Evolutionary conservation across 2,888 invertebrate genomes (phyloP).

Genomic region (Cancer borealis): DNA sequence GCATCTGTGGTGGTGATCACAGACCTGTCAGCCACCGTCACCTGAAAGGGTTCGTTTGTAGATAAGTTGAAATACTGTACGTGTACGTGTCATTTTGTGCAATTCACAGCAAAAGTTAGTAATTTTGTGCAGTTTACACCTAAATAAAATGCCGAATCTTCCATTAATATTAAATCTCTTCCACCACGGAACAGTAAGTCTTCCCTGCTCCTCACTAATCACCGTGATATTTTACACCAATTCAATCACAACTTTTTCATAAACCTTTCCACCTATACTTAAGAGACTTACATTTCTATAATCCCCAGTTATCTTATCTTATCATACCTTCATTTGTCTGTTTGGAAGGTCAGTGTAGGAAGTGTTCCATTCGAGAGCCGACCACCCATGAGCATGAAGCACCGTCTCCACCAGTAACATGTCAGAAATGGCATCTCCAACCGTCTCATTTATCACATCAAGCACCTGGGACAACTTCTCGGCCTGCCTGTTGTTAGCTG

Average conservation of each 20-base stretch:
- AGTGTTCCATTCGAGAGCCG: constrained; percentile 88
- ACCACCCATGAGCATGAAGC: constrained; percentile 90
- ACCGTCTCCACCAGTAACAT: constrained; percentile 95
- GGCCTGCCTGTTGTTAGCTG: constrained; percentile 82
- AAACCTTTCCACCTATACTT: too few species aligned
- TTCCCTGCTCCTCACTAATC: too few species aligned
- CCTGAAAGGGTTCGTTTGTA: constrained; percentile 79
- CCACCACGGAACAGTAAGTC: not conserved
- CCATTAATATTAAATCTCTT: not conserved
- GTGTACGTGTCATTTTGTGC: not conserved
- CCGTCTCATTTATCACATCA: constrained; percentile 94
- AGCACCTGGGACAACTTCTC: constrained; percentile 86
- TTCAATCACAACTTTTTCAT: too few species aligned
- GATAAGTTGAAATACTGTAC: too few species aligned
- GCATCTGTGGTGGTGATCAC: constrained; percentile 92
- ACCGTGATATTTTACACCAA: too few species aligned
- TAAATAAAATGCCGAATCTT: not conserved
- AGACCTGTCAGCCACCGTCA: constrained; percentile 85
- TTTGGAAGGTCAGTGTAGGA: constrained; percentile 93
- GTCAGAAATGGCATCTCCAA: constrained; percentile 98
- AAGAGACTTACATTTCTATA: not conserved
- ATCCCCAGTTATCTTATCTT: not conserved
- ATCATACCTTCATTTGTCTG: constrained; percentile 88
- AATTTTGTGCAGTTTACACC: not conserved
- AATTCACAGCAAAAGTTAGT: not conserved